Evolutionary conservation across 2,113 vertebrate species (phyloP).

Genomic region (Lasiurus borealis): DNA sequence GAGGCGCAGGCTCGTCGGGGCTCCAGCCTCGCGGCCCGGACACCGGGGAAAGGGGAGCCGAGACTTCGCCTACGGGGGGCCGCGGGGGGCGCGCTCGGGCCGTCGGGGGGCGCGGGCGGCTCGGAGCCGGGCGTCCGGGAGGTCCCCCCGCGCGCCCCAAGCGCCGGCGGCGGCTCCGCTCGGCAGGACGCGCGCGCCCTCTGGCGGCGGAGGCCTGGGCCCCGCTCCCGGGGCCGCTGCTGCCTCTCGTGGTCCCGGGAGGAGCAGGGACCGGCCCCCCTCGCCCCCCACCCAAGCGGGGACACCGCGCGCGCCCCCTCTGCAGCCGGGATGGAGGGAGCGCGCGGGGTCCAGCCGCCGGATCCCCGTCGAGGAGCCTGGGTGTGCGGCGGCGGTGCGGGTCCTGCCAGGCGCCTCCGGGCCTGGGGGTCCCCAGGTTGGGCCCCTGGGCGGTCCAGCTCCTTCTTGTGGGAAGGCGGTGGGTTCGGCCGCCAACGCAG

Average conservation of each 20-base stretch:
- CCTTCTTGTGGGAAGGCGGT: background rate
- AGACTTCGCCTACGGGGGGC: background rate
- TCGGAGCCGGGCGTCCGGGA: accelerated
- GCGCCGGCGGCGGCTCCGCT: background rate
- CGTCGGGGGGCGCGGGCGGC: background rate
- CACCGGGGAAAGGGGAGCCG: background rate
- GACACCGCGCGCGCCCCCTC: too few relatives aligned
- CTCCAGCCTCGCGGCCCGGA: too few relatives aligned
- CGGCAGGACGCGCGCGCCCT: slow-evolving; percentile 72
- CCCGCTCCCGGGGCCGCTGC: background rate
- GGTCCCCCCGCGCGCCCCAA: background rate
- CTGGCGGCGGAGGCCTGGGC: slow-evolving; percentile 61
- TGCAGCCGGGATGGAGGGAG: too few relatives aligned
- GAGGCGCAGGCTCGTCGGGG: too few relatives aligned
- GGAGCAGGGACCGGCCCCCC: background rate
- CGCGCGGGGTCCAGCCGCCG: too few relatives aligned
- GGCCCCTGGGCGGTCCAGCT: too few relatives aligned
- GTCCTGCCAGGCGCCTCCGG: too few relatives aligned
- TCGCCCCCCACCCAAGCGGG: background rate
- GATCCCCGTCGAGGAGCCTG: too few relatives aligned
- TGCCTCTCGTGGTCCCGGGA: background rate
- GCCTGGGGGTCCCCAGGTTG: too few relatives aligned
- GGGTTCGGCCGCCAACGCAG: slow-evolving; percentile 17
- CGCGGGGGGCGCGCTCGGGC: too few relatives aligned
- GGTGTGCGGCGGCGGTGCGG: too few relatives aligned